These are phyloP conservation scores for Cynocephalus volans DNA, from an alignment of 2,113 vertebrate genomes.

Conservation along the genomic window DNA sequence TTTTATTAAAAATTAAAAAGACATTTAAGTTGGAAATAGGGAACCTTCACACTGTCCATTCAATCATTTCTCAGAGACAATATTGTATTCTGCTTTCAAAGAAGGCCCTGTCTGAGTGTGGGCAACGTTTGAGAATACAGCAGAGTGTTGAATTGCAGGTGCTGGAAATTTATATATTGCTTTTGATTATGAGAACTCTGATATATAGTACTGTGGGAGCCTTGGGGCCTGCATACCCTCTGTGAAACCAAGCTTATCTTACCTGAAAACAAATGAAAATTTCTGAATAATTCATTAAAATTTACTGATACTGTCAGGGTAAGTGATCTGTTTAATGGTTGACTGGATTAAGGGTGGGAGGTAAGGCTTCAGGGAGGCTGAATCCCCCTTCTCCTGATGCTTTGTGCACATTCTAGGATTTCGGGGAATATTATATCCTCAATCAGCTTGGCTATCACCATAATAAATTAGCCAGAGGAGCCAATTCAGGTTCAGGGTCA, in stretches of 20 bases:
- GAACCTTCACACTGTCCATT: not conserved
- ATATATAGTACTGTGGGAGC: not conserved
- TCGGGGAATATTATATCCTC: not conserved
- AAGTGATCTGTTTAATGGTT: constrained; percentile 21
- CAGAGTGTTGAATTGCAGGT: not conserved
- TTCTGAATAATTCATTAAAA: constrained; percentile 73
- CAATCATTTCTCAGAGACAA: constrained; percentile 9
- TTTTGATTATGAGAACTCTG: constrained; percentile 46
- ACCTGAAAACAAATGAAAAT: constrained; percentile 51
- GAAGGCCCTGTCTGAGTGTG: not conserved
- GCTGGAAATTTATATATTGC: not conserved
- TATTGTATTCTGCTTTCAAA: not conserved
- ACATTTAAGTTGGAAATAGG: not conserved
- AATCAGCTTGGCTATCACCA: not conserved
- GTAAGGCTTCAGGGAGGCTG: not conserved
- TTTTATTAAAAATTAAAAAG: constrained; percentile 46
- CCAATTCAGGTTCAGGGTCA: not conserved
- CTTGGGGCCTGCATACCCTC: not conserved
- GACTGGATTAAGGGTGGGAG: not conserved
- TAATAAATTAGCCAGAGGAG: not conserved
- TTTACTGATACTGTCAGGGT: constrained; percentile 11
- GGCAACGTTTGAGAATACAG: not conserved
- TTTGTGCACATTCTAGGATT: not conserved
- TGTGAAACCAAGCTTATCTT: constrained; percentile 19
- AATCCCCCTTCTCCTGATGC: not conserved